Conservation (phyloP, 2,888 invertebrate species). For the Cataglyphis livida region DNA sequence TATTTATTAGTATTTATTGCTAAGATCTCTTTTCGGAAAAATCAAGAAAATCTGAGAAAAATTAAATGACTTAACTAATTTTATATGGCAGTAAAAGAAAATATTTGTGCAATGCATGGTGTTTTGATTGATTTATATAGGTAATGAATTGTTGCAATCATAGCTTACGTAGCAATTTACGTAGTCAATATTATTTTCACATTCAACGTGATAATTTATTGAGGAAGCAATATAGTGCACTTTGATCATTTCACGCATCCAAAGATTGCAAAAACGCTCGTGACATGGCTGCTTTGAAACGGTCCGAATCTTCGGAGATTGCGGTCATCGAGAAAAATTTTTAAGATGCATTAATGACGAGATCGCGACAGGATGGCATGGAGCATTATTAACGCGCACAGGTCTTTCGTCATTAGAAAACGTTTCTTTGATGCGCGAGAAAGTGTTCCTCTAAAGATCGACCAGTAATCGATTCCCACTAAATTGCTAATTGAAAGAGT, state of each 20-base stretch:
- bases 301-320: conserved; percentile 53
- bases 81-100: conserved; percentile 3
- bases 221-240: conserved; percentile 21
- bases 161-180: conserved; percentile 31
- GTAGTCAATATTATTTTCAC: conserved; percentile 43
- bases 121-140: neutral
- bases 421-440: conserved; percentile 62
- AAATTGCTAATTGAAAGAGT: conserved; percentile 29
- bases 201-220: conserved; percentile 44
- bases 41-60: neutral
- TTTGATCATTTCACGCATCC: conserved; percentile 23
- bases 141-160: conserved; percentile 38
- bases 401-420: conserved; percentile 70
- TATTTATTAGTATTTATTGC: neutral
- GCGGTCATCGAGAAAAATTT: conserved; percentile 35
- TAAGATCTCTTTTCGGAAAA: neutral
- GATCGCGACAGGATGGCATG: conserved; percentile 41
- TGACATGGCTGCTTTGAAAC: conserved; percentile 23
- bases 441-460: conserved; percentile 50
- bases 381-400: conserved; percentile 38
- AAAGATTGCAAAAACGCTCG: conserved; percentile 51
- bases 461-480: conserved; percentile 55
- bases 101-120: neutral
- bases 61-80: neutral
- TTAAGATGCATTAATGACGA: conserved; percentile 49